These are phyloP conservation scores for Novumbra hubbsi DNA, from an alignment of 2,797 vertebrate species.

Conservation along the genomic window DNA sequence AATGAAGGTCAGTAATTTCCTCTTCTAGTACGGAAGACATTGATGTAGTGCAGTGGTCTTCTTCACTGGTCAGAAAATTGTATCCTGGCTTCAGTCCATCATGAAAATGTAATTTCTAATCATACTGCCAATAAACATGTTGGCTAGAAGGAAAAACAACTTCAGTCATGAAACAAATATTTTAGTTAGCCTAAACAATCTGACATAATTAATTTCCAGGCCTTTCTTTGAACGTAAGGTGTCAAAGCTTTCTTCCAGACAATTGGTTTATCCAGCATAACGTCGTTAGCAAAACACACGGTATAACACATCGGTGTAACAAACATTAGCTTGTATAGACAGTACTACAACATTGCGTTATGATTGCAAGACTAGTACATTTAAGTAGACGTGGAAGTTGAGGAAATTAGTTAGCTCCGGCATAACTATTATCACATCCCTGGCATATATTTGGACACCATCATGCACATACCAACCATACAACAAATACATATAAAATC, in stretches of 20 bases:
- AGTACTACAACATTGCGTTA: no score
- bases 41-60: conserved; percentile 3
- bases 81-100: neutral
- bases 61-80: neutral
- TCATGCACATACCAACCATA: neutral
- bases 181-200: neutral
- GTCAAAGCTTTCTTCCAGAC: neutral
- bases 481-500: neutral
- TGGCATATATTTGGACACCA: neutral
- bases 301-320: no score
- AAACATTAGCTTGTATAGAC: no score
- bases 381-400: no score
- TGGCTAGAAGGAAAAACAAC: conserved; percentile 12
- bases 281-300: no score
- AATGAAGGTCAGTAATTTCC: conserved; percentile 34
- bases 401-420: no score
- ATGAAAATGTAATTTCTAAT: neutral
- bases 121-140: neutral
- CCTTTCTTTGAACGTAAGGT: neutral
- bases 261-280: neutral
- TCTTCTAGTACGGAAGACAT: conserved; percentile 38
- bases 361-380: no score
- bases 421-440: neutral
- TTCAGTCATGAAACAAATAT: neutral
- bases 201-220: neutral